Percentiles rank a stretch among this genome's conserved stretches.
phyloP scores from a whole-genome alignment of 2,797 vertebrate species.

The Poecilia picta region DNA sequence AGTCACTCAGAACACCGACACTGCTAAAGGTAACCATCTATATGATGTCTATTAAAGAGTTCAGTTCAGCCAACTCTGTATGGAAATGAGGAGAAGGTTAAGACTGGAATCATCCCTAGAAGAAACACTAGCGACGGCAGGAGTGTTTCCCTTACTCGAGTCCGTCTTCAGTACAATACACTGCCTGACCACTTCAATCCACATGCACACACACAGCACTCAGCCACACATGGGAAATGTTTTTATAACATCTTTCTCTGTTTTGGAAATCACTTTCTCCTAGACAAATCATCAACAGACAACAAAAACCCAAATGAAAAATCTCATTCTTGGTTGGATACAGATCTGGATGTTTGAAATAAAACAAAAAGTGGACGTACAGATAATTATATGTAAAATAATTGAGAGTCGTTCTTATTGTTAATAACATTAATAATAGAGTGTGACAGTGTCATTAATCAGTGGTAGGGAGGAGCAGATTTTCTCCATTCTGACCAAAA shows the following conservation, averaged over 20 bases:
- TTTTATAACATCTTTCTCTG: conserved; percentile 68
- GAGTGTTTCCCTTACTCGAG: conserved; percentile 42
- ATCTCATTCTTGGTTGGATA: not conserved
- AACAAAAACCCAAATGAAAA: not conserved
- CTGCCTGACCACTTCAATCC: conserved; percentile 7
- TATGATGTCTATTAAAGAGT: not conserved
- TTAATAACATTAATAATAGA: conserved; percentile 7
- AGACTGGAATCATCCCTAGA: not conserved
- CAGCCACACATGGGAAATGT: conserved; percentile 74
- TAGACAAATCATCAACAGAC: no score
- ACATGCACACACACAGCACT: conserved; percentile 8
- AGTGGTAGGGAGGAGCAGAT: not conserved
- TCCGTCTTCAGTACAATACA: conserved; percentile 15
- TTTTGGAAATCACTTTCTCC: not conserved
- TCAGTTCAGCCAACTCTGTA: not conserved
- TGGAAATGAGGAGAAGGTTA: not conserved
- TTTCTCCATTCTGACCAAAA: conserved; percentile 14
- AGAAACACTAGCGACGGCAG: not conserved
- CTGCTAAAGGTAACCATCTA: not conserved
- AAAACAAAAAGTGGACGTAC: not conserved
- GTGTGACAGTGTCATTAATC: not conserved
- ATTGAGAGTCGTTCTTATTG: not conserved
- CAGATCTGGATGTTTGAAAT: not conserved
- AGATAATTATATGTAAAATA: not conserved
- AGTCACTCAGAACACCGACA: conserved; percentile 4